Evolutionary conservation across 2,888 invertebrate species (phyloP).

Genomic region (Cheiracanthium punctorium): DNA sequence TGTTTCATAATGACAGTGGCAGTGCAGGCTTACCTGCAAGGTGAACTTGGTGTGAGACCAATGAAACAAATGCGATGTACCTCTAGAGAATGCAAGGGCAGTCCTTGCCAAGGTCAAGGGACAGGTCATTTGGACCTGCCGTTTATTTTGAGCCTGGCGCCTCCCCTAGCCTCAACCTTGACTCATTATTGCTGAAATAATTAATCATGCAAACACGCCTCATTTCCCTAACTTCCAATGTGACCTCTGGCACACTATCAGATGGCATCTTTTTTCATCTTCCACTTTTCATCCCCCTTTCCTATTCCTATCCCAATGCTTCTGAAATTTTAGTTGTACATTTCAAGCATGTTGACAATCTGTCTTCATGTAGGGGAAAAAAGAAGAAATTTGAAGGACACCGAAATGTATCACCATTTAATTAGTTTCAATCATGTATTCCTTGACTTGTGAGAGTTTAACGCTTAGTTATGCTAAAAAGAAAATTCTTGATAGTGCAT

Average conservation of each 20-base stretch:
- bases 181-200: slow-evolving; percentile 34
- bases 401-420: background rate
- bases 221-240: slow-evolving; percentile 21
- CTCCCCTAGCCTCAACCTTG: slow-evolving; percentile 50
- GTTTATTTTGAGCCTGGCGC: slow-evolving; percentile 32
- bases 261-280: background rate
- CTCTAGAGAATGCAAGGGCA: slow-evolving; percentile 47
- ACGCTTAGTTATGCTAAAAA: background rate
- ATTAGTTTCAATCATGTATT: background rate
- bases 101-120: slow-evolving; percentile 52
- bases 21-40: slow-evolving; percentile 13
- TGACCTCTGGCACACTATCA: slow-evolving; percentile 35
- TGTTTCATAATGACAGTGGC: background rate
- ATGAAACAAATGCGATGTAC: slow-evolving; percentile 23
- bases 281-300: background rate
- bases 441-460: background rate
- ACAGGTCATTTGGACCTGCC: slow-evolving; percentile 30
- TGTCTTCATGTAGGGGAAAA: background rate
- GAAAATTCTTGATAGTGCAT: background rate
- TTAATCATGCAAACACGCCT: slow-evolving; percentile 46
- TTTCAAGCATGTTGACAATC: background rate
- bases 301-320: background rate
- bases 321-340: slow-evolving; percentile 1
- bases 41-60: slow-evolving; percentile 23
- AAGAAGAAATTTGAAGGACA: slow-evolving; percentile 23